Percentiles rank a stretch among this genome's conserved stretches.
Evolutionary conservation across 2,888 invertebrate genomes (phyloP).

Genomic region (Drosophila kokeensis): DNA sequence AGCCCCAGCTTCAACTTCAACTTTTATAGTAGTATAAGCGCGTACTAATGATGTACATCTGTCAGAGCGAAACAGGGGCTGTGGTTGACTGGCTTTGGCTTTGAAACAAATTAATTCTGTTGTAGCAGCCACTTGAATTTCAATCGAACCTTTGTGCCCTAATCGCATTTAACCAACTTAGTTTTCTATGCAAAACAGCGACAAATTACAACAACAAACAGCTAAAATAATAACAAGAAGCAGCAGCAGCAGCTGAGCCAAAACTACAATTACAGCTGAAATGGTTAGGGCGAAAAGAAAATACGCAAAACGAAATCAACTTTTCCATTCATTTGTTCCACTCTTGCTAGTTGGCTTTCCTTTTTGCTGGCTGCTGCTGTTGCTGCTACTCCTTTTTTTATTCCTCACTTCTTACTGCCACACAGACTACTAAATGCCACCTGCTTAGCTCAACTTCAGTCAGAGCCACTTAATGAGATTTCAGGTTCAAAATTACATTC

Average conservation of each 20-base stretch:
- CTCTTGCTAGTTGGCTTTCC: slow-evolving; percentile 16
- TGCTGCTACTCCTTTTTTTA: neutral
- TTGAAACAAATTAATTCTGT: slow-evolving; percentile 67
- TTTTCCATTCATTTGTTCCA: slow-evolving; percentile 31
- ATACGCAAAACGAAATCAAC: slow-evolving; percentile 41
- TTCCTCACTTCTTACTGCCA: neutral
- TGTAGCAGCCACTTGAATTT: slow-evolving; percentile 73
- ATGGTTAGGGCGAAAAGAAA: slow-evolving; percentile 19
- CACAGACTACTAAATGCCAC: slow-evolving; percentile 45
- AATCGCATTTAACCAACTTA: slow-evolving; percentile 68
- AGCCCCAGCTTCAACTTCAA: neutral
- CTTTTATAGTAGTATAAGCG: slow-evolving; percentile 2
- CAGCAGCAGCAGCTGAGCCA: slow-evolving; percentile 1
- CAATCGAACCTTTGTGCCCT: slow-evolving; percentile 62
- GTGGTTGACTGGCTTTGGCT: slow-evolving; percentile 16
- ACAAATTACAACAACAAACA: slow-evolving; percentile 57
- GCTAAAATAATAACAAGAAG: slow-evolving; percentile 4
- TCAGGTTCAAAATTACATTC: slow-evolving; percentile 62
- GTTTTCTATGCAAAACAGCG: slow-evolving; percentile 69
- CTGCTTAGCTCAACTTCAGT: slow-evolving; percentile 47
- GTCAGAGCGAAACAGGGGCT: slow-evolving; percentile 27
- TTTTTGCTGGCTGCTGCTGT: neutral
- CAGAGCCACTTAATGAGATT: slow-evolving; percentile 71
- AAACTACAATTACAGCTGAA: slow-evolving; percentile 33
- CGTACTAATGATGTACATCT: slow-evolving; percentile 41